These are phyloP conservation scores for Nomada fabriciana DNA, from an alignment of 2,888 invertebrate genomes.

Conservation along the genomic window DNA sequence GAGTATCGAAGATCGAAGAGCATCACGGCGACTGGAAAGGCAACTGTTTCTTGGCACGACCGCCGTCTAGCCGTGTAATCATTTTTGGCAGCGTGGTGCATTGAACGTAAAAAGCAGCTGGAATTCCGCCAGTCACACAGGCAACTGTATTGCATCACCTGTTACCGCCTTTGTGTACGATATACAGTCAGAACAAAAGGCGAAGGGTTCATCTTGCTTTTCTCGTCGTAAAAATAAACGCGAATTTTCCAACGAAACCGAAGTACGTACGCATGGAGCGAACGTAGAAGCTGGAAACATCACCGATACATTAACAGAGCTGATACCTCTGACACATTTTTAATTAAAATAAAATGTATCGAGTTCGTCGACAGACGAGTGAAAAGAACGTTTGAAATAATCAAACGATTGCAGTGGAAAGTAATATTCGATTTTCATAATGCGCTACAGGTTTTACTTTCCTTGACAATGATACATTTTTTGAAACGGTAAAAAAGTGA, in stretches of 20 bases:
- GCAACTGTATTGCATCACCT: constrained; percentile 70
- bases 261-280: neutral
- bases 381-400: too few species aligned
- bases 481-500: neutral
- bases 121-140: constrained; percentile 71
- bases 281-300: too few species aligned
- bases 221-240: constrained; percentile 4
- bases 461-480: neutral
- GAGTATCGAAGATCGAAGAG: constrained; percentile 44
- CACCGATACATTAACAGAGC: too few species aligned
- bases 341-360: too few species aligned
- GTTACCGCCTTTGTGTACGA: constrained; percentile 67
- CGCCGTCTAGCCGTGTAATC: constrained; percentile 72
- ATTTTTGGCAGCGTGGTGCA: constrained; percentile 72
- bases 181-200: constrained; percentile 26
- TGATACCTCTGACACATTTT: too few species aligned
- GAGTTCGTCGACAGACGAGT: too few species aligned
- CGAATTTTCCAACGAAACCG: neutral
- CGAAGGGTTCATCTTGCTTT: constrained; percentile 22
- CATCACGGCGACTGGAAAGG: constrained; percentile 22
- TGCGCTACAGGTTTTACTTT: too few species aligned
- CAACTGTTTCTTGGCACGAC: constrained; percentile 61
- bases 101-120: constrained; percentile 67
- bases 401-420: too few species aligned
- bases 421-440: too few species aligned